A percentile compares a stretch with the other conserved stretches of the same genome.
These are phyloP conservation scores for Liopterus haemorrhoidalis DNA, from an alignment of 2,888 invertebrate species.

Conservation along the genomic window DNA sequence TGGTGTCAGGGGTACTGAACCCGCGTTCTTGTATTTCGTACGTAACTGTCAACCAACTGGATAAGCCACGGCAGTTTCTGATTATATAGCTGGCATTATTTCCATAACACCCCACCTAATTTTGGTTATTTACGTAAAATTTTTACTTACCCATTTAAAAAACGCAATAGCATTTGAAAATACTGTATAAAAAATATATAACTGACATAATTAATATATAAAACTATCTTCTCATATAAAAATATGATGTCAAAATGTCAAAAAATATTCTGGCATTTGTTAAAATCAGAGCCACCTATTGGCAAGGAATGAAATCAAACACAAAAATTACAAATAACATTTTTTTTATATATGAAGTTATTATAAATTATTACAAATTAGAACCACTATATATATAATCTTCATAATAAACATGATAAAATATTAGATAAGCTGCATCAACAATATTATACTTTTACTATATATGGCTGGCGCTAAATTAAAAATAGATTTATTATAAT, in stretches of 20 bases:
- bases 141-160: slow-evolving; percentile 17
- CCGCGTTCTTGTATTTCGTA: too few relatives aligned
- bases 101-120: too few relatives aligned
- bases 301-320: slow-evolving; percentile 10
- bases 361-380: slow-evolving; percentile 25
- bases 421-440: slow-evolving; percentile 25
- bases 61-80: too few relatives aligned
- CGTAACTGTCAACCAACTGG: too few relatives aligned
- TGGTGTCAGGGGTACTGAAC: too few relatives aligned
- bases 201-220: slow-evolving; percentile 2
- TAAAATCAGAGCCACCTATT: too few relatives aligned
- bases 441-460: slow-evolving; percentile 18
- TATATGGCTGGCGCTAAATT: slow-evolving; percentile 9
- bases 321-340: slow-evolving; percentile 21
- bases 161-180: slow-evolving; percentile 19
- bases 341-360: slow-evolving; percentile 23
- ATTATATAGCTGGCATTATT: too few relatives aligned
- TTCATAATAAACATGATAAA: slow-evolving; percentile 23
- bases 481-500: not conserved
- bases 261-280: slow-evolving; percentile 8
- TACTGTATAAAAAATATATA: not conserved
- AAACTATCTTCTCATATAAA: slow-evolving; percentile 10
- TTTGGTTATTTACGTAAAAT: slow-evolving; percentile 1
- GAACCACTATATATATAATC: slow-evolving; percentile 23
- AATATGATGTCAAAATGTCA: too few relatives aligned